Base-by-base conservation (phyloP, 2,888 invertebrate genomes). In the Nineta flava region DNA sequence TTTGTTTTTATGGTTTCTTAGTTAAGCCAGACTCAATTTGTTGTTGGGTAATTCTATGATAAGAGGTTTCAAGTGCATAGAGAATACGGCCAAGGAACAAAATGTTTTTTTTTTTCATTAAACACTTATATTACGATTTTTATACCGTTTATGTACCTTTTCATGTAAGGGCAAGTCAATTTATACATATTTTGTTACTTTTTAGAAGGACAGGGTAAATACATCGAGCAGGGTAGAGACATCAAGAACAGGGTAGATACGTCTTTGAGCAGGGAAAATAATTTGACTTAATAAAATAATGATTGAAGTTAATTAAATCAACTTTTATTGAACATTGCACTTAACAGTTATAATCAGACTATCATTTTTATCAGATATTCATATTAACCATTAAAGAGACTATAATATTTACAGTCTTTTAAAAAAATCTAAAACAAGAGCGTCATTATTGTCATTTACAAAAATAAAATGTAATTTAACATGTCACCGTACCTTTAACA, bases 131-230 rank as follows among this genome's bases (percentile, higher is more conserved):
- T 32, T 32, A 32, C 32, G 32, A 41, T 41, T 41, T 41, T 41
- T 13, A n/a, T 13, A 6, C 41, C 13, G 7, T 41, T 41, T 41
- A 12, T 12, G 41, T 41, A 41, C 41, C 40, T 31, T 15, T 34
- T 46, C 38, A 46, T 19, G 46, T 38, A 38, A 50, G 42, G 35
- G 46, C 38, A 40, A 46, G 46, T 38, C 41, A 46, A 19, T 53
- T 53, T 52, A 51, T 49, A 48, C 38, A 55, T 52, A 52, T 51
- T 54, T 53, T 48, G 31, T 53, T 53, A 53, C 51, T 50, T 54
- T 56, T 54, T 53, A 48, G 12, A 54, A 53, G 52, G 47, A 53
- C 54, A 55, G 53, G 53, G 53, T 56, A 55, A 53, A 52, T 51
- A 55, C 50, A 53, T 52, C 31, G 52, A 53, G 26, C 56, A 55